Percentiles rank a stretch among this genome's conserved stretches.
phyloP scores from a whole-genome alignment of 30 jellyfish, hydroid and myxozoan genomes.

The Cassiopea andromeda region DNA sequence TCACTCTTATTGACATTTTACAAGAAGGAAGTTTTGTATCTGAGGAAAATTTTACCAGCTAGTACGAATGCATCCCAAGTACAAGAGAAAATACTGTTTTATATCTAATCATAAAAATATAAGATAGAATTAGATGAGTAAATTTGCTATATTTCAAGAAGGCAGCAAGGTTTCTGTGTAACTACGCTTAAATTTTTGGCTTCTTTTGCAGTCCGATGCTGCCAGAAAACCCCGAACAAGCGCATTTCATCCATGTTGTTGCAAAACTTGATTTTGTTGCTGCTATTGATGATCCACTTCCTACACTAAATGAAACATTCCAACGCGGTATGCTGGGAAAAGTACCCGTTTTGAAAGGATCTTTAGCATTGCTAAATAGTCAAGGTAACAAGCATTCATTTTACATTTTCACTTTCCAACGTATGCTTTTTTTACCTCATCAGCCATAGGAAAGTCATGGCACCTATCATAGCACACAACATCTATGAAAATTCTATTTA shows the following conservation, averaged over 20 bases:
- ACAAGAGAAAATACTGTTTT: too few relatives aligned
- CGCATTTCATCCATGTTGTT: constrained; percentile 45
- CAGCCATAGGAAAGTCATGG: too few relatives aligned
- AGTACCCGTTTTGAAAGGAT: constrained; percentile 63
- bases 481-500: too few relatives aligned
- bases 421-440: neutral
- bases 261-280: constrained; percentile 69
- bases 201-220: constrained; percentile 26
- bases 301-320: constrained; percentile 62
- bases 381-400: constrained; percentile 24
- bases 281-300: constrained; percentile 58
- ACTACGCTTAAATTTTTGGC: neutral
- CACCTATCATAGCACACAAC: too few relatives aligned
- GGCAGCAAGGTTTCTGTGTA: too few relatives aligned
- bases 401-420: neutral
- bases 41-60: too few relatives aligned
- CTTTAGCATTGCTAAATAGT: constrained; percentile 40
- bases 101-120: too few relatives aligned
- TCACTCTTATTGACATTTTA: too few relatives aligned
- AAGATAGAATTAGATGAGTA: too few relatives aligned
- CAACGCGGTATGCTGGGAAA: constrained; percentile 84
- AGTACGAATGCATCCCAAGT: too few relatives aligned
- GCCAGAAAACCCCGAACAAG: constrained; percentile 54
- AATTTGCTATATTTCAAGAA: too few relatives aligned
- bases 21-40: too few relatives aligned